A percentile compares a stretch with the other conserved stretches of the same genome.
phyloP scores from a whole-genome alignment of 2,797 vertebrate genomes.

The Eremophila alpestris region DNA sequence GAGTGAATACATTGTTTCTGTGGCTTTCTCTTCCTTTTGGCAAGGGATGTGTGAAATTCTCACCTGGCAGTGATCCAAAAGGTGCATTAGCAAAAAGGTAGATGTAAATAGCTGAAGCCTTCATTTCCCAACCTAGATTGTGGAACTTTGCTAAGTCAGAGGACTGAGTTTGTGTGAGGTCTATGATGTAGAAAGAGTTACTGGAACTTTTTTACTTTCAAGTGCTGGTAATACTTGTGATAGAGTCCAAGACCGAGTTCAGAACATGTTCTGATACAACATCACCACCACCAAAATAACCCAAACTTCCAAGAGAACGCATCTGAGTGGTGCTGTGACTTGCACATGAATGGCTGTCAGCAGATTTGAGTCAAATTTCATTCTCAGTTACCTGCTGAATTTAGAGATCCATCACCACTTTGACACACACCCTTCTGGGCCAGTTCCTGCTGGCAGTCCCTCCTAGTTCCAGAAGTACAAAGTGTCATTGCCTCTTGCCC shows the following conservation, averaged over 20 bases:
- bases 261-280: neutral
- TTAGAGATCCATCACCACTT: neutral
- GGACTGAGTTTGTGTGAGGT: neutral
- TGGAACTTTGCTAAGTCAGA: neutral
- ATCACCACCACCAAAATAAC: constrained; percentile 1
- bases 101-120: neutral
- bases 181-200: neutral
- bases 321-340: neutral
- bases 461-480: neutral
- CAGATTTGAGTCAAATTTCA: constrained; percentile 13
- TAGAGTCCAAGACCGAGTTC: neutral
- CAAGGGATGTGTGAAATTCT: neutral
- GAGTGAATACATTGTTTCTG: neutral
- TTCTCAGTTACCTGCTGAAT: neutral
- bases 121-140: neutral
- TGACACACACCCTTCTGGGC: neutral
- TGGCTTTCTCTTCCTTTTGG: neutral
- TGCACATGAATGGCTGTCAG: neutral
- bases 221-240: neutral
- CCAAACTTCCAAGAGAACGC: neutral
- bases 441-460: neutral
- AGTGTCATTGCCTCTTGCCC: neutral
- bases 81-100: neutral
- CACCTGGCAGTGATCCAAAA: neutral
- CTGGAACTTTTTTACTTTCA: neutral